Evolutionary conservation across 2,113 vertebrate species (phyloP).

Genomic region (Dinomys branickii): DNA sequence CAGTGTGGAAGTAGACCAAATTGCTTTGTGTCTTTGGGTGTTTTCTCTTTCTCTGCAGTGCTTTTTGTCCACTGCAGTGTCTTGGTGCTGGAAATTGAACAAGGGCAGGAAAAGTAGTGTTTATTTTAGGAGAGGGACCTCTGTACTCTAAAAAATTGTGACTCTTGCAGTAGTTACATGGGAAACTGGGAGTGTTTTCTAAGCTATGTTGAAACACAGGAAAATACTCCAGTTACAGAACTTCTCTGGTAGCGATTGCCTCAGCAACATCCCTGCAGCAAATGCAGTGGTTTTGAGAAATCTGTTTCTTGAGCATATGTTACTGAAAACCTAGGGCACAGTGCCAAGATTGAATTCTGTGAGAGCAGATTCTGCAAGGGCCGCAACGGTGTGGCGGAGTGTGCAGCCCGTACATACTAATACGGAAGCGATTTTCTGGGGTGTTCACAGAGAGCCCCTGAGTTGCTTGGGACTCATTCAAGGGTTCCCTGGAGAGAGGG

Average conservation of each 20-base stretch:
- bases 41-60: not conserved
- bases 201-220: not conserved
- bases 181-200: not conserved
- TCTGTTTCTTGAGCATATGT: not conserved
- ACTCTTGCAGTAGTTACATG: not conserved
- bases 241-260: not conserved
- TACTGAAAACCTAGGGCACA: constrained; percentile 36
- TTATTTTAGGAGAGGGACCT: not conserved
- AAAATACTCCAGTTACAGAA: not conserved
- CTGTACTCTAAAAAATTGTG: not conserved
- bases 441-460: not conserved
- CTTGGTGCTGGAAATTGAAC: not conserved
- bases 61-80: not conserved
- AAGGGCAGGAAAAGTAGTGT: not conserved
- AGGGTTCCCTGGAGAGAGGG: not conserved
- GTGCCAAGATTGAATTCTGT: not conserved
- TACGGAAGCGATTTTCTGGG: constrained; percentile 1
- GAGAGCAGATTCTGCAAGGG: not conserved
- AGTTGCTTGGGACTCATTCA: not conserved
- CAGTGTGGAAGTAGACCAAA: not conserved
- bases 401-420: not conserved
- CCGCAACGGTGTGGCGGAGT: not conserved
- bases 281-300: not conserved
- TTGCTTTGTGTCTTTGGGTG: not conserved
- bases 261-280: not conserved